These are phyloP conservation scores for Mesochorus sp. DNA, from an alignment of 2,888 invertebrate genomes.

Conservation along the genomic window DNA sequence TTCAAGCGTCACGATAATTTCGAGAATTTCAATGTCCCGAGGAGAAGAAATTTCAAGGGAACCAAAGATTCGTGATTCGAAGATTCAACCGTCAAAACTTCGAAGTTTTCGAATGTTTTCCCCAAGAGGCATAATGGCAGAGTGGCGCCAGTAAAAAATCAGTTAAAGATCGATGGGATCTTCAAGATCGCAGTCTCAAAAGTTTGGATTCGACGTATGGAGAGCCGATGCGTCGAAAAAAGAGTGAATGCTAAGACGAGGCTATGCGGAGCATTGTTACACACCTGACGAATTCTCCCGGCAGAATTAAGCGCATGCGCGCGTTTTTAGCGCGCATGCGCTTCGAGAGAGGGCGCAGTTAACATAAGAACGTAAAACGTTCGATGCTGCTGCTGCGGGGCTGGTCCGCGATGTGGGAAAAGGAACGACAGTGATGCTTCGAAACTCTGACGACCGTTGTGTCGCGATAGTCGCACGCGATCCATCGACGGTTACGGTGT, in stretches of 20 bases:
- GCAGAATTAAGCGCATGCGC: conserved; percentile 54
- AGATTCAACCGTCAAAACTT: no score
- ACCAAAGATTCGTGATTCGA: no score
- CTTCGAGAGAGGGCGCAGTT: conserved; percentile 7
- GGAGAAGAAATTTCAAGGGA: no score
- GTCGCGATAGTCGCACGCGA: conserved; percentile 67
- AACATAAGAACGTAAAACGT: conserved; percentile 38
- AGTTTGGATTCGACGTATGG: no score
- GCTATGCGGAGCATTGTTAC: conserved; percentile 8
- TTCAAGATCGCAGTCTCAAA: no score
- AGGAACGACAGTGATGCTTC: conserved; percentile 34
- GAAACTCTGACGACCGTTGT: conserved; percentile 41
- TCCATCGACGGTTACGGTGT: conserved; percentile 59
- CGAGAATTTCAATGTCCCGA: no score
- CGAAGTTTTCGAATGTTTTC: no score
- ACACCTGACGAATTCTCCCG: conserved; percentile 43
- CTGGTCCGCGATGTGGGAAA: conserved; percentile 34
- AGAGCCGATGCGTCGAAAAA: no score
- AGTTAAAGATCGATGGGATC: no score
- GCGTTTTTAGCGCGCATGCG: conserved; percentile 40
- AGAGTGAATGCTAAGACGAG: conserved; percentile 17
- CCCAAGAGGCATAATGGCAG: no score
- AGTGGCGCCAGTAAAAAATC: no score
- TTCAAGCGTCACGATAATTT: no score
- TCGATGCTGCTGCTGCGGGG: conserved; percentile 31